phyloP scores from a whole-genome alignment of 2,888 invertebrate species.

The Drosophila acutilabella region DNA sequence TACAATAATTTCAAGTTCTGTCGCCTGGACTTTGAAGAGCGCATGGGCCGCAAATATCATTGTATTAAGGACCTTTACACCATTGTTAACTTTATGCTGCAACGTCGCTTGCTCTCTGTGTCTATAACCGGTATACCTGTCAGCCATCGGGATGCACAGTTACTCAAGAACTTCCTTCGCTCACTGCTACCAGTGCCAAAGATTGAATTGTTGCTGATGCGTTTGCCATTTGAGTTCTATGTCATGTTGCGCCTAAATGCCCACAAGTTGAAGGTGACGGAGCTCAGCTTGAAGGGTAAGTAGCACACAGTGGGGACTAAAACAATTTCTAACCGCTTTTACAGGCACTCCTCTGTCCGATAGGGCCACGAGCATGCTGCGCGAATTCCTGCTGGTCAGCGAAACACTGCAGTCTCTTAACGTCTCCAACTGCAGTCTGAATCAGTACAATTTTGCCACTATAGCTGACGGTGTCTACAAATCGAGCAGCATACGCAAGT shows the following conservation, averaged over 20 bases:
- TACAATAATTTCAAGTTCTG: slow-evolving; percentile 77
- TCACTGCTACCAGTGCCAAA: slow-evolving; percentile 47
- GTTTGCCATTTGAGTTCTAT: slow-evolving; percentile 71
- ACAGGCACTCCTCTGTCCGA: slow-evolving; percentile 63
- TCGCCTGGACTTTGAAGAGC: slow-evolving; percentile 73
- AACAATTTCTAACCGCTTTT: not conserved
- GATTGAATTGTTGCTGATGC: slow-evolving; percentile 71
- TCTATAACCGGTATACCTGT: slow-evolving; percentile 58
- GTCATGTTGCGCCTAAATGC: slow-evolving; percentile 62
- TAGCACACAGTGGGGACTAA: not conserved
- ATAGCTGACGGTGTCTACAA: slow-evolving; percentile 83
- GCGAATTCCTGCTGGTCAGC: slow-evolving; percentile 64
- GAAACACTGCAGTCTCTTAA: slow-evolving; percentile 61
- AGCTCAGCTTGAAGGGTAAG: slow-evolving; percentile 73
- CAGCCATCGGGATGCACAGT: slow-evolving; percentile 32
- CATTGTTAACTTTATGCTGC: slow-evolving; percentile 71
- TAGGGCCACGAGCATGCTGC: slow-evolving; percentile 52
- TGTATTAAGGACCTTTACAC: slow-evolving; percentile 69
- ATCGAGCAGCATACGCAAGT: slow-evolving; percentile 61
- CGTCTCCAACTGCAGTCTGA: slow-evolving; percentile 71
- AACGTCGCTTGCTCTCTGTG: slow-evolving; percentile 39
- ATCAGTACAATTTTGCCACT: slow-evolving; percentile 79
- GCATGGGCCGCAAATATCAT: slow-evolving; percentile 70
- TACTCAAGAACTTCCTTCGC: slow-evolving; percentile 60
- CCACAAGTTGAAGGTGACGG: slow-evolving; percentile 47